Conservation (phyloP, 2,888 invertebrate genomes). For the Drosophila demipolita region DNA sequence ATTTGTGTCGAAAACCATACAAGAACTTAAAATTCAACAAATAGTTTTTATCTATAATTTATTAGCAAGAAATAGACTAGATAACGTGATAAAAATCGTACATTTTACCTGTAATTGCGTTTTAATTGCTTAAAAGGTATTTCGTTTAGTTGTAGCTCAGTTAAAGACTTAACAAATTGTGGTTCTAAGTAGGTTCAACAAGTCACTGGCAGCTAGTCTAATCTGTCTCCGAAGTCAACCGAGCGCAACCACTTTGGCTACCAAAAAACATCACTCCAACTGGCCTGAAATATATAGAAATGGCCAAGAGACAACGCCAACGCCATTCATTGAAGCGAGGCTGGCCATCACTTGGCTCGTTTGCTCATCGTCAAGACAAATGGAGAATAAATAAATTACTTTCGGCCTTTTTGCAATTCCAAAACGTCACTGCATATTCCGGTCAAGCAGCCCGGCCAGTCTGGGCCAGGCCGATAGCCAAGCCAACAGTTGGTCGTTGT, state of each 20-base stretch:
- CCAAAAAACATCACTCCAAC: constrained; percentile 9
- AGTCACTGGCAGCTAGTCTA: constrained; percentile 21
- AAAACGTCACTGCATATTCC: constrained; percentile 72
- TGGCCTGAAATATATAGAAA: constrained; percentile 1
- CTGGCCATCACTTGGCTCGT: constrained; percentile 78
- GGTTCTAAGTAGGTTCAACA: constrained; percentile 9
- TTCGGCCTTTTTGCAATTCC: constrained; percentile 80
- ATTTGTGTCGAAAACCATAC: background rate
- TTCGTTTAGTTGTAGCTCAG: background rate
- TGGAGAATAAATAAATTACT: constrained; percentile 81
- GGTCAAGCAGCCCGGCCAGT: constrained; percentile 52
- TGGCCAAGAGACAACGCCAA: constrained; percentile 31
- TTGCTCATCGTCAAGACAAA: constrained; percentile 82
- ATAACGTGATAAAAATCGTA: background rate
- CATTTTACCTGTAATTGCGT: background rate
- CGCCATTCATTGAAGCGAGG: constrained; percentile 75
- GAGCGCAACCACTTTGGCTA: constrained; percentile 25
- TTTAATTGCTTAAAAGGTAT: background rate
- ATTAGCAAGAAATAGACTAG: background rate
- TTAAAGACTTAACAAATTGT: constrained; percentile 15
- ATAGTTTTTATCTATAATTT: background rate
- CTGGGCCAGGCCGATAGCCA: constrained; percentile 30
- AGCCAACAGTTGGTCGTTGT: constrained; percentile 51
- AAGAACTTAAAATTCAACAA: background rate
- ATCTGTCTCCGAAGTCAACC: constrained; percentile 30